Percentiles rank a stretch among this genome's conserved stretches.
These are phyloP conservation scores for Gonioctena quinquepunctata DNA, from an alignment of 1,140 invertebrate species.

Conservation along the genomic window DNA sequence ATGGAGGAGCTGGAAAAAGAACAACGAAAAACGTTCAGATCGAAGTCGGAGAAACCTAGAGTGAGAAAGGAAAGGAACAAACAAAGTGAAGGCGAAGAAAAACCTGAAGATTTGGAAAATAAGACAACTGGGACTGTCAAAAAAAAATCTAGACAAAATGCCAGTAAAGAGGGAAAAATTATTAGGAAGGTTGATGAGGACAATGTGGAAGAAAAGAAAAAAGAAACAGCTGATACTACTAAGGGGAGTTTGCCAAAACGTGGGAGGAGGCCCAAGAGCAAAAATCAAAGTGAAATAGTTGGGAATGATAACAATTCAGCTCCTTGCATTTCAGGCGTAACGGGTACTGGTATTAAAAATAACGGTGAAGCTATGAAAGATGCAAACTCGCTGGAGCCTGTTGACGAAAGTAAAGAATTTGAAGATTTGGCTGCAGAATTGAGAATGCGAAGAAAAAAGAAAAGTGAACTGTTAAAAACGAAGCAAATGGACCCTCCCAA, in stretches of 20 bases:
- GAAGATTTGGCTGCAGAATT: slow-evolving; percentile 1
- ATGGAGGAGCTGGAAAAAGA: slow-evolving; percentile 28
- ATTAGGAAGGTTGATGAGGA: slow-evolving; percentile 17
- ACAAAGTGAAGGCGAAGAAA: neutral
- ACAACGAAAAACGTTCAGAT: slow-evolving; percentile 9
- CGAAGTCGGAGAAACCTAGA: slow-evolving; percentile 4
- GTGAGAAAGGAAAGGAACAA: neutral
- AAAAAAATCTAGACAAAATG: slow-evolving; percentile 17
- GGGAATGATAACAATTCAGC: neutral
- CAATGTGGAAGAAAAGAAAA: slow-evolving; percentile 19
- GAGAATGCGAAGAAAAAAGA: slow-evolving; percentile 10
- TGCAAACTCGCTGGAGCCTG: neutral
- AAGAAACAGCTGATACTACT: neutral
- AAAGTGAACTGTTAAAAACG: slow-evolving; percentile 11
- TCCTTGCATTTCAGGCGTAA: neutral
- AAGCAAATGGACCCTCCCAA: slow-evolving; percentile 12
- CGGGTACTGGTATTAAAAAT: slow-evolving; percentile 21
- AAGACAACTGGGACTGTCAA: slow-evolving; percentile 9
- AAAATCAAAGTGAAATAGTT: neutral
- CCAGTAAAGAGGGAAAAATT: slow-evolving; percentile 18
- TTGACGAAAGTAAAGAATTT: slow-evolving; percentile 1
- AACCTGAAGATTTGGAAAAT: neutral
- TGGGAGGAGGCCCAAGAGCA: neutral
- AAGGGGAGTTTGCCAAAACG: neutral
- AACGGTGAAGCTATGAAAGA: neutral